A percentile compares a stretch with the other conserved stretches of the same genome.
Evolutionary conservation across 37 sponge, comb jelly and placozoan species (phyloP).

Genomic region (Hormiphora californensis): DNA sequence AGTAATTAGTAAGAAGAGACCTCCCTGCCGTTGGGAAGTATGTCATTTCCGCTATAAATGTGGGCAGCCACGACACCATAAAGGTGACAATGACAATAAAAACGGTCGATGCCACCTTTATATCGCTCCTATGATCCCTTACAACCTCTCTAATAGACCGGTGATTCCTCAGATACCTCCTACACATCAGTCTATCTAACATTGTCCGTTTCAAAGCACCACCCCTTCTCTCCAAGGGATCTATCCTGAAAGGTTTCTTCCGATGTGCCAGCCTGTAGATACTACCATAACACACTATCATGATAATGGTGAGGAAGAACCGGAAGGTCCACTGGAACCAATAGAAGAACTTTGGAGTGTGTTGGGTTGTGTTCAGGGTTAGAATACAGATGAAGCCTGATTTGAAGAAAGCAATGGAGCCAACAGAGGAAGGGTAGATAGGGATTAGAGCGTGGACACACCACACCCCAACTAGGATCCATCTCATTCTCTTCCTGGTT

Average conservation of each 20-base stretch:
- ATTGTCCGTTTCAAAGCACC: background rate
- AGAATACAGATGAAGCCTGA: background rate
- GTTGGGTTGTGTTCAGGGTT: background rate
- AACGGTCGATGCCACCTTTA: background rate
- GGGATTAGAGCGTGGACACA: background rate
- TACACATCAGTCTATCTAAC: background rate
- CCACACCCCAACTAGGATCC: background rate
- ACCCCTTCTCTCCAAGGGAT: background rate
- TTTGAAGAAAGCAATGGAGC: background rate
- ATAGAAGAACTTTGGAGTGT: background rate
- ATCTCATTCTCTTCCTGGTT: background rate
- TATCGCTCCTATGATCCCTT: background rate
- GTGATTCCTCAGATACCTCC: background rate
- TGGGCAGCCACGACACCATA: background rate
- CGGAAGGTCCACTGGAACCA: background rate
- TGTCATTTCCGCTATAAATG: constrained; percentile 8
- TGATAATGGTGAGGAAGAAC: background rate
- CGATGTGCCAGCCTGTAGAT: background rate
- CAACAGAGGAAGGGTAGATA: background rate
- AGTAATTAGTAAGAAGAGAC: background rate
- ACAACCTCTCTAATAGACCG: background rate
- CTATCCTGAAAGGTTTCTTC: background rate
- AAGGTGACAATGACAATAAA: background rate
- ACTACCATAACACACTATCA: background rate
- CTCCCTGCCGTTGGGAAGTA: background rate